phyloP scores from a whole-genome alignment of 2,797 vertebrate species.

The Enteromius afrohamiltoni region DNA sequence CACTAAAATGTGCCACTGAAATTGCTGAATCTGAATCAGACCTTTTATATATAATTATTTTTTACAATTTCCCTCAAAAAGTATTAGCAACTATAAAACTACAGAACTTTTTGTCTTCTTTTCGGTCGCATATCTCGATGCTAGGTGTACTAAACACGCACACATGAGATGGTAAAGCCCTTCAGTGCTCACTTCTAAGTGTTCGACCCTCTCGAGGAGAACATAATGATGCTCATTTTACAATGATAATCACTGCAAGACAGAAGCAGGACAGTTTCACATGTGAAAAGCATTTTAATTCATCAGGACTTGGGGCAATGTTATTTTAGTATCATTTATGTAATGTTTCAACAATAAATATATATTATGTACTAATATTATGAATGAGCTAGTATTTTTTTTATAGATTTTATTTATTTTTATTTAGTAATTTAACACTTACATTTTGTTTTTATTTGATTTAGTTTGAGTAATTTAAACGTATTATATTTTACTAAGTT shows the following conservation, averaged over 20 bases:
- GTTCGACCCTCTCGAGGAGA: background rate
- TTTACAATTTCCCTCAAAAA: background rate
- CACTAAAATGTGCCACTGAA: background rate
- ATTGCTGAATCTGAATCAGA: background rate
- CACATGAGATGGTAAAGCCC: background rate
- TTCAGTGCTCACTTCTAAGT: slow-evolving; percentile 9
- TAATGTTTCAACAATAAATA: background rate
- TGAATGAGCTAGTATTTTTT: no score
- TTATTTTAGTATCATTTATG: background rate
- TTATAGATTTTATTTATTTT: background rate
- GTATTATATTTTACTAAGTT: background rate
- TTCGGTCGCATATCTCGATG: background rate
- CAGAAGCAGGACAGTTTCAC: background rate
- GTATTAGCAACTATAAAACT: background rate
- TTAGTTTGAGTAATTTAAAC: no score
- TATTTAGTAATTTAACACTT: background rate
- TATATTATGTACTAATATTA: background rate
- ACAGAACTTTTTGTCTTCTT: background rate
- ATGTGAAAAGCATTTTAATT: background rate
- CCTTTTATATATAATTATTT: background rate
- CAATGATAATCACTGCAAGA: slow-evolving; percentile 17
- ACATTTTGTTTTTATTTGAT: background rate
- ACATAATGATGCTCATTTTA: slow-evolving; percentile 14
- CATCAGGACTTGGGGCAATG: background rate
- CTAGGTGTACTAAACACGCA: background rate